Conservation (phyloP, 2,113 vertebrate species). For the Pristiophorus japonicus region DNA sequence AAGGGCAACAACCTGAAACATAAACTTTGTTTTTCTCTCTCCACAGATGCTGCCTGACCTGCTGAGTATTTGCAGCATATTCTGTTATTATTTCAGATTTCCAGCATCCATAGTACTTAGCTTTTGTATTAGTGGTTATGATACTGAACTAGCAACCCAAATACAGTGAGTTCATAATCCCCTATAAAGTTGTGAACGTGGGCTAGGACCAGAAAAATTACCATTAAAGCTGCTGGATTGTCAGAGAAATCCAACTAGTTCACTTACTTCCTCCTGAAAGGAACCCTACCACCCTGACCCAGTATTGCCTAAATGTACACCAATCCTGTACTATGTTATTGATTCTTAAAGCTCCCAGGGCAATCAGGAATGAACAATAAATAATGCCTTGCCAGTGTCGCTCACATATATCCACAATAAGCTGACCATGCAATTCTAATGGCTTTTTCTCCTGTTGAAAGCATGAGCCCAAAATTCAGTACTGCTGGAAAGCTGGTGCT, state of each 20-base stretch:
- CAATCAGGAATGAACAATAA: neutral
- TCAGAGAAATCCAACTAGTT: neutral
- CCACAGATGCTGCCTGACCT: too few species aligned
- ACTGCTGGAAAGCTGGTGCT: too few species aligned
- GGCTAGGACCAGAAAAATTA: neutral
- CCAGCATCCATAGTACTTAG: too few species aligned
- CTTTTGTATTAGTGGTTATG: too few species aligned
- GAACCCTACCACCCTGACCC: neutral
- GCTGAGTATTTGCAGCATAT: too few species aligned
- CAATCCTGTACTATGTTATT: neutral
- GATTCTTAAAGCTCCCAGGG: neutral
- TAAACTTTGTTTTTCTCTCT: too few species aligned
- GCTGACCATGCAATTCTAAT: neutral
- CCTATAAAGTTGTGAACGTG: neutral
- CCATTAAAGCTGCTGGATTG: neutral
- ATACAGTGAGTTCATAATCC: neutral
- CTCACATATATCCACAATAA: too few species aligned
- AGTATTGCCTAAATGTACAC: too few species aligned
- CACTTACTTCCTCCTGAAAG: neutral
- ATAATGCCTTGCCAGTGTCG: neutral
- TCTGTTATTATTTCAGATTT: too few species aligned
- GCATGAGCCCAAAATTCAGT: too few species aligned
- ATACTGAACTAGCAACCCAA: neutral
- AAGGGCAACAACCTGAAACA: too few species aligned
- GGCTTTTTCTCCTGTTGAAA: neutral